A percentile compares a stretch with the other conserved stretches of the same genome.
Conservation (phyloP, 2,888 invertebrate species). For the Syrphus vitripennis region DNA sequence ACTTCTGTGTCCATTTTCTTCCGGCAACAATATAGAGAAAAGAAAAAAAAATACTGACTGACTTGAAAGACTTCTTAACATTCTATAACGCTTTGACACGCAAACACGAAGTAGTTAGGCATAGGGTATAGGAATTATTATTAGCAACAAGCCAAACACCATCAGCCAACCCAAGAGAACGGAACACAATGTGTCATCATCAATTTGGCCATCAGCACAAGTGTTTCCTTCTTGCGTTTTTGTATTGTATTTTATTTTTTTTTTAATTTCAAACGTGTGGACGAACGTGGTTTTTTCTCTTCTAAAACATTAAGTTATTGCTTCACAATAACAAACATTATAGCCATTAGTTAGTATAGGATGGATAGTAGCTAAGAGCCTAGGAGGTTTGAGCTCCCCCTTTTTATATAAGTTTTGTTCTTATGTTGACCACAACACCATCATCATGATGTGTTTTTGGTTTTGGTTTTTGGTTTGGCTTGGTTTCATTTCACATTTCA, state of each 20-base stretch:
- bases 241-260: background rate
- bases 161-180: slow-evolving; percentile 16
- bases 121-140: background rate
- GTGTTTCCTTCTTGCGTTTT: slow-evolving; percentile 44
- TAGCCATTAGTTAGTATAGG: background rate
- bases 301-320: slow-evolving; percentile 34
- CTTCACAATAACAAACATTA: background rate
- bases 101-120: slow-evolving; percentile 46
- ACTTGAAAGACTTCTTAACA: slow-evolving; percentile 31
- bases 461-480: background rate
- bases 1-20: slow-evolving; percentile 59
- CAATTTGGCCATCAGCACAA: slow-evolving; percentile 54
- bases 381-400: slow-evolving; percentile 2
- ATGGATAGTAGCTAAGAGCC: too few species aligned
- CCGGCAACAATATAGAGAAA: slow-evolving; percentile 60
- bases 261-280: background rate
- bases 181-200: slow-evolving; percentile 66
- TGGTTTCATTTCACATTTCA: slow-evolving; percentile 64
- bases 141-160: background rate
- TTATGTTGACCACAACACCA: slow-evolving; percentile 37
- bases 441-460: too few species aligned
- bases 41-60: background rate
- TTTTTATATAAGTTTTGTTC: background rate
- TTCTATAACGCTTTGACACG: slow-evolving; percentile 65
- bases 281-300: slow-evolving; percentile 57